Evolutionary conservation across 1,140 invertebrate species (phyloP).

Genomic region (Lasioglossum baleicum): DNA sequence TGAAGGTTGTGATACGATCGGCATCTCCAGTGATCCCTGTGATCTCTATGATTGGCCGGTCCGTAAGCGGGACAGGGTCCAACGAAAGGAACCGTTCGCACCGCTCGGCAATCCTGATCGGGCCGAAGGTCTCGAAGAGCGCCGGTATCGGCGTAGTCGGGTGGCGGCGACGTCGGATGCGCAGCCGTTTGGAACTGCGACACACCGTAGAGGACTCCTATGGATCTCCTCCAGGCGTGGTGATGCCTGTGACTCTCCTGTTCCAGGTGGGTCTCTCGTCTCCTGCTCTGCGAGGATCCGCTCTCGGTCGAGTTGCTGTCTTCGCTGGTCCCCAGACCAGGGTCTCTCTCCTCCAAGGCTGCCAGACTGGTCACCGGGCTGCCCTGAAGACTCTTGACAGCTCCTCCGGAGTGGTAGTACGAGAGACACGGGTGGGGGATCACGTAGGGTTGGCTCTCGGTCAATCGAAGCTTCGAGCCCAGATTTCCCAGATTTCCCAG

Average conservation of each 20-base stretch:
- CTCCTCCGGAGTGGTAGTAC: slow-evolving; percentile 60
- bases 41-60: slow-evolving; percentile 12
- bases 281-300: slow-evolving; percentile 81
- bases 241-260: slow-evolving; percentile 80
- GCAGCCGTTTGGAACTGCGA: slow-evolving; percentile 81
- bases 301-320: slow-evolving; percentile 77
- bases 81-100: slow-evolving; percentile 39
- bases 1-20: slow-evolving; percentile 69
- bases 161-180: slow-evolving; percentile 53
- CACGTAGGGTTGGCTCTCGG: slow-evolving; percentile 83
- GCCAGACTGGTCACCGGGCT: slow-evolving; percentile 71
- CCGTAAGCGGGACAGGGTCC: slow-evolving; percentile 28
- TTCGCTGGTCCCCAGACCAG: slow-evolving; percentile 90
- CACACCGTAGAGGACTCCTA: slow-evolving; percentile 79
- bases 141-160: slow-evolving; percentile 74
- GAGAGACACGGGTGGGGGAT: slow-evolving; percentile 87
- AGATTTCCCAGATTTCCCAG: slow-evolving; percentile 48
- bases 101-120: slow-evolving; percentile 10
- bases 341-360: slow-evolving; percentile 87
- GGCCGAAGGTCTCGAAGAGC: slow-evolving; percentile 18
- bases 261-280: slow-evolving; percentile 88
- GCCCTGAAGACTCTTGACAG: slow-evolving; percentile 58
- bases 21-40: slow-evolving; percentile 46
- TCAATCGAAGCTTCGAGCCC: slow-evolving; percentile 70
- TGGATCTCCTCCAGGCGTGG: slow-evolving; percentile 85